Evolutionary conservation across 2,113 vertebrate species (phyloP).

Genomic region (Emydura subglobosa): DNA sequence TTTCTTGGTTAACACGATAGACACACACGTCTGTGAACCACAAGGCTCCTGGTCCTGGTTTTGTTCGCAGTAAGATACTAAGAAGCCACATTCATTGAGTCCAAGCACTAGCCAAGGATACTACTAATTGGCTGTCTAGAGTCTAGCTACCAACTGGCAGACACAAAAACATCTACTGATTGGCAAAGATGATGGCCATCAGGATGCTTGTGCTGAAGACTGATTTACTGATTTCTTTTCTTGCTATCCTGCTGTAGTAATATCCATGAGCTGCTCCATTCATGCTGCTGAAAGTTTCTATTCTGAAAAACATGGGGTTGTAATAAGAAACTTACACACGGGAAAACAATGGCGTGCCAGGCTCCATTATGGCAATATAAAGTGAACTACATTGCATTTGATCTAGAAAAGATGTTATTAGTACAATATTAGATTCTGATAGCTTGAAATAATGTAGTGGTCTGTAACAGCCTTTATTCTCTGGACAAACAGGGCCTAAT

Average conservation of each 20-base stretch:
- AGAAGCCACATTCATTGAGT: no score
- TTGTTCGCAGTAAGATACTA: no score
- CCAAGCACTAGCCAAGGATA: no score
- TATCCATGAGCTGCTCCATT: not conserved
- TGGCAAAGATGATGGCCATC: not conserved
- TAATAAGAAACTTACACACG: not conserved
- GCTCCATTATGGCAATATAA: not conserved
- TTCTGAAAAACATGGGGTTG: not conserved
- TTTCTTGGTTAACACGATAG: no score
- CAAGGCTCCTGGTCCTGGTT: no score
- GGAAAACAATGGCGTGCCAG: not conserved
- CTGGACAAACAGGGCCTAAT: not conserved
- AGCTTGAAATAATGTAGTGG: not conserved
- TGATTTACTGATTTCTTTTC: not conserved
- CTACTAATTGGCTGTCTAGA: no score
- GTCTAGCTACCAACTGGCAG: not conserved
- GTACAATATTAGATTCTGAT: not conserved
- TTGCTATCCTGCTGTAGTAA: not conserved
- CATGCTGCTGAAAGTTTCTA: not conserved
- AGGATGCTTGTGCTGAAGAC: not conserved
- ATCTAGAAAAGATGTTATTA: not conserved
- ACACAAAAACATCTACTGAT: not conserved
- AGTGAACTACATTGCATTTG: not conserved
- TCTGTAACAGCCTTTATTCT: not conserved
- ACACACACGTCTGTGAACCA: no score